phyloP scores from a whole-genome alignment of 2,113 vertebrate genomes.

The Larimichthys crocea region DNA sequence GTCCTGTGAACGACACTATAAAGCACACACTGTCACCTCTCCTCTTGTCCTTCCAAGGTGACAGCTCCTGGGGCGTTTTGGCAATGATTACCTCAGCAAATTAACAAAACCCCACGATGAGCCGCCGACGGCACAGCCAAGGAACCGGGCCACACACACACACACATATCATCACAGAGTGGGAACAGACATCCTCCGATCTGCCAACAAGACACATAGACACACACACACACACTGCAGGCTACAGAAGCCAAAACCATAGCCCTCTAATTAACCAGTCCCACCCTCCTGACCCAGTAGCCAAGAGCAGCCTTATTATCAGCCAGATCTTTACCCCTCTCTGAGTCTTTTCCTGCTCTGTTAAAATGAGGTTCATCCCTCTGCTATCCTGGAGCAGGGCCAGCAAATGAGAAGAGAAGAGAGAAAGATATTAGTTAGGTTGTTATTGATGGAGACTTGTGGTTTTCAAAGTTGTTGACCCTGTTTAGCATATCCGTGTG shows the following conservation, averaged over 20 bases:
- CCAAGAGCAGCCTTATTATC: slow-evolving; percentile 63
- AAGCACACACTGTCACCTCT: slow-evolving; percentile 49
- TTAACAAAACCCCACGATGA: slow-evolving; percentile 74
- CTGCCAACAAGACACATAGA: slow-evolving; percentile 48
- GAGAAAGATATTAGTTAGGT: background rate
- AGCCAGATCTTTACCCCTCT: slow-evolving; percentile 35
- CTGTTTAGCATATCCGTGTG: slow-evolving; percentile 14
- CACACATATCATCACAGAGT: slow-evolving; percentile 24
- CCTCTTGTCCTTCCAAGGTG: slow-evolving; percentile 78
- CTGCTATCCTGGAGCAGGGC: slow-evolving; percentile 1
- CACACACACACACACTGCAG: slow-evolving; percentile 44
- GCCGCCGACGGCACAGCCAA: slow-evolving; percentile 42
- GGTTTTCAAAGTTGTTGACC: slow-evolving; percentile 17
- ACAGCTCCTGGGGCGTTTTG: slow-evolving; percentile 71
- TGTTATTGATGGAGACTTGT: slow-evolving; percentile 9
- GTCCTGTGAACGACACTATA: slow-evolving; percentile 56
- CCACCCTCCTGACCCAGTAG: slow-evolving; percentile 63
- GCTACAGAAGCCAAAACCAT: slow-evolving; percentile 52
- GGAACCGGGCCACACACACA: slow-evolving; percentile 33
- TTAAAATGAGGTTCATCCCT: slow-evolving; percentile 51
- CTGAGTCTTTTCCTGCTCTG: slow-evolving; percentile 13
- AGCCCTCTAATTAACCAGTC: slow-evolving; percentile 73
- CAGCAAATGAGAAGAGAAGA: background rate
- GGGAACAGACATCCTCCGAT: slow-evolving; percentile 50
- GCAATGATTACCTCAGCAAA: slow-evolving; percentile 73